Evolutionary conservation across 2,888 invertebrate genomes (phyloP).

Genomic region (Litoditis marina): DNA sequence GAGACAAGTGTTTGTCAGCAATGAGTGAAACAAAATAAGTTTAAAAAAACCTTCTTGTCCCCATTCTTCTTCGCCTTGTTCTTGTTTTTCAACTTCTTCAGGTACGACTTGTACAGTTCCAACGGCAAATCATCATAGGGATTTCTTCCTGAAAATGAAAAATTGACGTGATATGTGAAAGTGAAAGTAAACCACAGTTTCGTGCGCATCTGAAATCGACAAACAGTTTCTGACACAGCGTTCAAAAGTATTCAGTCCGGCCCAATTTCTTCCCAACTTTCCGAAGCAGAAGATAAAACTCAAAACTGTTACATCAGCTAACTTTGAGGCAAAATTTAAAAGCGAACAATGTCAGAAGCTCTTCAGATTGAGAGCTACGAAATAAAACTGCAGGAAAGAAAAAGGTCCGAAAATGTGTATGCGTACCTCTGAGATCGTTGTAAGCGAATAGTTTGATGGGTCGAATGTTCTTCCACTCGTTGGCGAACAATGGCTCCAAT

Average conservation of each 20-base stretch:
- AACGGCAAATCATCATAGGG: constrained; percentile 45
- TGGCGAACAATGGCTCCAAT: constrained; percentile 56
- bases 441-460: constrained; percentile 52
- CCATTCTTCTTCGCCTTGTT: constrained; percentile 41
- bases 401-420: no score
- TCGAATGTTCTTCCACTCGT: constrained; percentile 55
- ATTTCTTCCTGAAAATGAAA: constrained; percentile 19
- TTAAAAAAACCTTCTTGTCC: constrained; percentile 11
- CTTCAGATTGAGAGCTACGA: neutral
- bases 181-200: no score
- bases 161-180: neutral
- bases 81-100: constrained; percentile 52
- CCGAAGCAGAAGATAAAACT: no score
- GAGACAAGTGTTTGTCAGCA: neutral
- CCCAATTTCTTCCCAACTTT: no score
- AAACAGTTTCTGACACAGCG: no score
- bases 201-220: neutral
- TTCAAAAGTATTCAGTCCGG: no score
- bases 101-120: constrained; percentile 55
- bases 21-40: no score
- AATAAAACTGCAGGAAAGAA: neutral
- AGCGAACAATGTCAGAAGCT: neutral
- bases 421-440: constrained; percentile 24
- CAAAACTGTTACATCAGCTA: no score
- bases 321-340: neutral